These are phyloP conservation scores for Labroides dimidiatus DNA, from an alignment of 2,797 vertebrate species.

Conservation along the genomic window DNA sequence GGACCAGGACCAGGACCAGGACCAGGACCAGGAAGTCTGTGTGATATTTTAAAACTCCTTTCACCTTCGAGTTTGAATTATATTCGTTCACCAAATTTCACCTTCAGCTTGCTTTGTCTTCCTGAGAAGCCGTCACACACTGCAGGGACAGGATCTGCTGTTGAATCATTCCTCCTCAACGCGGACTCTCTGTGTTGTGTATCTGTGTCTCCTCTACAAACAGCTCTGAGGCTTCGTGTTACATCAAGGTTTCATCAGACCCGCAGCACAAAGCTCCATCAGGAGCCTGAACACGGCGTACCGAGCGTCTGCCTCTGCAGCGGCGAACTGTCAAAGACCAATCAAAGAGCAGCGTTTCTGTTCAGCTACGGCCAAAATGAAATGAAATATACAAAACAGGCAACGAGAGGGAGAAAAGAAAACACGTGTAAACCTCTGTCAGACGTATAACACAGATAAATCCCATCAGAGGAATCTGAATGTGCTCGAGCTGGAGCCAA, in stretches of 20 bases:
- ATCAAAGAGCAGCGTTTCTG: slow-evolving; percentile 40
- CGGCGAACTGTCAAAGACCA: slow-evolving; percentile 27
- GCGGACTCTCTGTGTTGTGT: background rate
- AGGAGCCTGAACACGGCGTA: slow-evolving; percentile 38
- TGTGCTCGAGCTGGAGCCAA: background rate
- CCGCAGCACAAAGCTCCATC: slow-evolving; percentile 38
- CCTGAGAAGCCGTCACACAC: background rate
- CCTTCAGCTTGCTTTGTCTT: too few species aligned
- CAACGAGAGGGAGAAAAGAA: slow-evolving; percentile 2
- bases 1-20: background rate
- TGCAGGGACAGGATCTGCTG: background rate
- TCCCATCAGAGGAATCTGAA: slow-evolving; percentile 26
- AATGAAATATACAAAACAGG: background rate
- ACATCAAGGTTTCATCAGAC: slow-evolving; percentile 66
- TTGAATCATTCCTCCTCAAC: background rate
- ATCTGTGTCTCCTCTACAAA: slow-evolving; percentile 29
- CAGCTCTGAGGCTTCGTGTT: slow-evolving; percentile 51
- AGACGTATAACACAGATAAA: slow-evolving; percentile 24
- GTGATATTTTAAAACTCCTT: too few species aligned
- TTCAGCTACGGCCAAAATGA: slow-evolving; percentile 12
- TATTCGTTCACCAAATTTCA: too few species aligned
- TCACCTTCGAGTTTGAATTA: too few species aligned
- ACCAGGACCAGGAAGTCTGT: too few species aligned
- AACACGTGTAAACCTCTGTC: slow-evolving; percentile 2
- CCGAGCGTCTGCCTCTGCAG: slow-evolving; percentile 30